Evolutionary conservation across 2,797 vertebrate species (phyloP).

Genomic region (Novumbra hubbsi): DNA sequence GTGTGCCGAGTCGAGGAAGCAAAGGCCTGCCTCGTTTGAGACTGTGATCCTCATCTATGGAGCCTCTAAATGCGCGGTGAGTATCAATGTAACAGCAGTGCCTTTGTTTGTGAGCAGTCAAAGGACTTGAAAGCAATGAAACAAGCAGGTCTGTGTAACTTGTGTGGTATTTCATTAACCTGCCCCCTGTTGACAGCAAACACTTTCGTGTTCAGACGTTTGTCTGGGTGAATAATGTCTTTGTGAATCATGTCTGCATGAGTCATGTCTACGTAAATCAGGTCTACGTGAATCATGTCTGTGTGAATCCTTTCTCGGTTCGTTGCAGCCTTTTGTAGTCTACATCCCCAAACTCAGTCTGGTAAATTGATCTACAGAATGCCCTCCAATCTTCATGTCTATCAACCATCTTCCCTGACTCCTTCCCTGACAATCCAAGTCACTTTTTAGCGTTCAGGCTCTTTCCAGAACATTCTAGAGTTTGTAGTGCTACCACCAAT

Average conservation of each 20-base stretch:
- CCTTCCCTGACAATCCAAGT: not conserved
- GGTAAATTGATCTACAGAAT: constrained; percentile 7
- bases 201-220: no score
- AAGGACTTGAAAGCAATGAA: constrained; percentile 1
- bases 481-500: not conserved
- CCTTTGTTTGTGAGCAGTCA: not conserved
- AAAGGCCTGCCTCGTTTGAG: not conserved
- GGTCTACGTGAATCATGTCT: no score
- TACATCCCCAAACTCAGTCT: constrained; percentile 41
- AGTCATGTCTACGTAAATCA: no score
- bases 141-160: not conserved
- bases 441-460: not conserved
- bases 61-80: not conserved
- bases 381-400: not conserved
- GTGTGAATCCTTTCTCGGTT: not conserved
- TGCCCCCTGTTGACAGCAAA: not conserved
- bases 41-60: not conserved
- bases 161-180: not conserved
- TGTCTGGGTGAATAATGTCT: not conserved
- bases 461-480: constrained; percentile 57
- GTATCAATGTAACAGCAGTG: not conserved
- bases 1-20: not conserved
- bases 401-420: not conserved
- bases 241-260: no score
- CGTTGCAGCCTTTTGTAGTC: constrained; percentile 7